Evolutionary conservation across 2,113 vertebrate genomes (phyloP), one percentile per base, ranked within the genome.

Genomic region (Caretta caretta): DNA sequence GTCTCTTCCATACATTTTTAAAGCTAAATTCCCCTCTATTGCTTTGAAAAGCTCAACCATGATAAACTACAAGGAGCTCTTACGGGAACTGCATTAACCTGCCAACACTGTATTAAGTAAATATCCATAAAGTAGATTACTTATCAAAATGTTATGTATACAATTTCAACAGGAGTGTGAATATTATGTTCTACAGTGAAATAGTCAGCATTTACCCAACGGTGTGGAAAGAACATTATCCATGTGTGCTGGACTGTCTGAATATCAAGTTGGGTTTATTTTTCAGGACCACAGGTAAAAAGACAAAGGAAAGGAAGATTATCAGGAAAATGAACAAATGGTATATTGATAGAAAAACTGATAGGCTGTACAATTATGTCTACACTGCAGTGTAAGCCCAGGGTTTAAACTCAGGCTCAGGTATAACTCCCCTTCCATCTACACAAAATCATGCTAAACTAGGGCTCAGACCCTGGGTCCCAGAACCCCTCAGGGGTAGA

Each of bases 191-290:
- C 59, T 65, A 31, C 57, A 86, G 90, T 59, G 88, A 93, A 91
- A 92, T 42, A 51, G 57, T 79, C 83, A 50, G 24, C 20, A 51
- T 14, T 27, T 93, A 57, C 16, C 79, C 22, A 91, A 49, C n/a
- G 14, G 38, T 91, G n/a, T 27, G 84, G 81, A 69, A 93, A 92
- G 93, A 87, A n/a, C 88, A 92, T 94, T 19, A 92, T 38, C 49
- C 31, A 1, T 65, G 62, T 82, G 12, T 89, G 78, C 85, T 88
- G 57, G n/a, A 59, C 3, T 79, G 53, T 76, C 11, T 80, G 31
- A 56, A 38, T 48, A 93, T 17, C 88, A 86, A 94, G 20, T 19
- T 87, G 27, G 89, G 50, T 90, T 96, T 93, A 88, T 95, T 94
- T 95, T 24, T 83, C 84, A 13, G 11, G 22, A 83, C 80, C 31